Evolutionary conservation across 1,140 invertebrate species (phyloP).

Genomic region (Octopus sinensis): DNA sequence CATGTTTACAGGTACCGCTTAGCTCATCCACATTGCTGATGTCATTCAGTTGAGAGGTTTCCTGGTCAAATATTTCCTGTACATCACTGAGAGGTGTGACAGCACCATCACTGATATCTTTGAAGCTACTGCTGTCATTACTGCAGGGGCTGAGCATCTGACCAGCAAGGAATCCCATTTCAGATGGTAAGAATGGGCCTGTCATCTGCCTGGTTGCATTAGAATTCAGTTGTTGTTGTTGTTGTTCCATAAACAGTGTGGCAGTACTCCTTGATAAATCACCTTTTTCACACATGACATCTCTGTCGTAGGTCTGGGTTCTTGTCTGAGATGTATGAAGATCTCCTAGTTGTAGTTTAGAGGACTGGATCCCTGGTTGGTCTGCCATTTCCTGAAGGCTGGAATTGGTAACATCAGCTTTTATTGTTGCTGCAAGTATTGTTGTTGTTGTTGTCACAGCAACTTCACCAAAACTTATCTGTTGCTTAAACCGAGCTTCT

Average conservation of each 20-base stretch:
- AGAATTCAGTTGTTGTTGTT: not conserved
- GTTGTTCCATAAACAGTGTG: no score
- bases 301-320: not conserved
- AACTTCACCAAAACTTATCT: no score
- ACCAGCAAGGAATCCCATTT: not conserved
- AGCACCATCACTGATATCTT: not conserved
- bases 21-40: not conserved
- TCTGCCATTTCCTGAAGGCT: not conserved
- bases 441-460: no score
- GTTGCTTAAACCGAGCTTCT: no score
- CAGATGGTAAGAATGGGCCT: not conserved
- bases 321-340: not conserved
- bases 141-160: constrained; percentile 4
- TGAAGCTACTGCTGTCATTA: constrained; percentile 7
- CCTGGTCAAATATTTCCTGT: not conserved
- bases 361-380: not conserved
- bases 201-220: not conserved
- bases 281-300: not conserved
- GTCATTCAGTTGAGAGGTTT: not conserved
- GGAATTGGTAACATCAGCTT: not conserved
- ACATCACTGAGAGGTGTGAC: constrained; percentile 8
- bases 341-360: not conserved
- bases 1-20: not conserved
- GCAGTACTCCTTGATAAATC: no score
- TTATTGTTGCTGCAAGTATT: not conserved